A percentile compares a stretch with the other conserved stretches of the same genome.
Evolutionary conservation across 2,797 vertebrate genomes (phyloP).

Genomic region (Ibycter americanus): DNA sequence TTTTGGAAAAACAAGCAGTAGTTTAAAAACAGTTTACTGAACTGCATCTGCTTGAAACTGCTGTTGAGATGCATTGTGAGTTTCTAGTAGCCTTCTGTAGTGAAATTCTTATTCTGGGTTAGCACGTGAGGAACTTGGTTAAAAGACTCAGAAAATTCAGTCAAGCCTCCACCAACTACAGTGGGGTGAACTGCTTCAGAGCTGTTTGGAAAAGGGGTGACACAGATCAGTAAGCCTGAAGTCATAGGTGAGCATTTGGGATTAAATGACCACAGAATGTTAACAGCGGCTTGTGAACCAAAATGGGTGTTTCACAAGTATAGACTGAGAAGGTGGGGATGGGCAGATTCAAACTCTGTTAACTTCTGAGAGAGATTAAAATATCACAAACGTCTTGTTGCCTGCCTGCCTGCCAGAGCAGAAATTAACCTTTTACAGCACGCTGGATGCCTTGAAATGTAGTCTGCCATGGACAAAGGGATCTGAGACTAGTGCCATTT

Average conservation of each 20-base stretch:
- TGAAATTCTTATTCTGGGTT: background rate
- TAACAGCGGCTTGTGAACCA: background rate
- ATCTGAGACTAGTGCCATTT: background rate
- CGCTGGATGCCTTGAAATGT: background rate
- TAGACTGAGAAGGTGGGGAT: background rate
- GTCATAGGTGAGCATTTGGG: background rate
- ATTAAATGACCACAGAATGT: background rate
- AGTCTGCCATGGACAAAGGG: background rate
- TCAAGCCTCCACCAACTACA: background rate
- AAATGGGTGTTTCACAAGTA: background rate
- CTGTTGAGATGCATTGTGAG: background rate
- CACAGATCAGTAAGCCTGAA: background rate
- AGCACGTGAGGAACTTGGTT: background rate
- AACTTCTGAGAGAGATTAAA: background rate
- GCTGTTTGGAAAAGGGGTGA: background rate
- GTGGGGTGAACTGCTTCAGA: background rate
- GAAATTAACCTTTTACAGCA: background rate
- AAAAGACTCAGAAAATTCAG: background rate
- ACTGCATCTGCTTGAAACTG: background rate
- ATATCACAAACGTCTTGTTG: background rate
- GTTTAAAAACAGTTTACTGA: background rate
- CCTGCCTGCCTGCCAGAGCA: background rate
- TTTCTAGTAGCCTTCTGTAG: background rate
- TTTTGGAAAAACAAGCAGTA: background rate
- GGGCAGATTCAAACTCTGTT: background rate